A percentile compares a stretch with the other conserved stretches of the same genome.
phyloP scores from a whole-genome alignment of 2,888 invertebrate species.

The Athrips mouffetella region DNA sequence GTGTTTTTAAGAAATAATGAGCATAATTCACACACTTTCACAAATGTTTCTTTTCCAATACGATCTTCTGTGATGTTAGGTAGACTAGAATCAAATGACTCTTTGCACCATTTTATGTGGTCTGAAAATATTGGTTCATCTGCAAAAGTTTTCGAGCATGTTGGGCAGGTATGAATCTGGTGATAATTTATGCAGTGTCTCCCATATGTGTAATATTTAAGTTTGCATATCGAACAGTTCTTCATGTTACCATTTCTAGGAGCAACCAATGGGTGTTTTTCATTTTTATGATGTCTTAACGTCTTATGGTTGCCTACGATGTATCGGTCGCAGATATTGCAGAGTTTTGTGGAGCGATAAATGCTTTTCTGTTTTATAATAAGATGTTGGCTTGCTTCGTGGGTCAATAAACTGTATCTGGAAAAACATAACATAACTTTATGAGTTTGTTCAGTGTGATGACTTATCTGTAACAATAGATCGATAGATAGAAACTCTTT shows the following conservation, averaged over 20 bases:
- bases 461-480: too few species aligned
- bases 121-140: neutral
- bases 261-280: conserved; percentile 6
- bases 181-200: conserved; percentile 27
- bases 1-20: conserved; percentile 33
- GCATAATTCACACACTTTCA: conserved; percentile 36
- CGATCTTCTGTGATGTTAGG: neutral
- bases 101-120: neutral
- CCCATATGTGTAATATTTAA: conserved; percentile 16
- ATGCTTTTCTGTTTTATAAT: neutral
- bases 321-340: conserved; percentile 37
- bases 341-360: conserved; percentile 17
- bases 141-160: neutral
- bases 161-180: neutral
- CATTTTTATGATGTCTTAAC: conserved; percentile 20
- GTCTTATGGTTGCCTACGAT: conserved; percentile 25
- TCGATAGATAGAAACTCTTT: too few species aligned
- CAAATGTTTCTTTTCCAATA: neutral
- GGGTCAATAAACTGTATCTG: neutral
- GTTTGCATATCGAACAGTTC: conserved; percentile 22
- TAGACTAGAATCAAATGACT: neutral
- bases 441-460: too few species aligned
- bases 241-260: neutral
- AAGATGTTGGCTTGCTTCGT: neutral
- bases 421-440: too few species aligned